Percentiles rank a stretch among this genome's conserved stretches.
Evolutionary conservation across 2,888 invertebrate genomes (phyloP).

Genomic region (Polyommatus iphigenia): DNA sequence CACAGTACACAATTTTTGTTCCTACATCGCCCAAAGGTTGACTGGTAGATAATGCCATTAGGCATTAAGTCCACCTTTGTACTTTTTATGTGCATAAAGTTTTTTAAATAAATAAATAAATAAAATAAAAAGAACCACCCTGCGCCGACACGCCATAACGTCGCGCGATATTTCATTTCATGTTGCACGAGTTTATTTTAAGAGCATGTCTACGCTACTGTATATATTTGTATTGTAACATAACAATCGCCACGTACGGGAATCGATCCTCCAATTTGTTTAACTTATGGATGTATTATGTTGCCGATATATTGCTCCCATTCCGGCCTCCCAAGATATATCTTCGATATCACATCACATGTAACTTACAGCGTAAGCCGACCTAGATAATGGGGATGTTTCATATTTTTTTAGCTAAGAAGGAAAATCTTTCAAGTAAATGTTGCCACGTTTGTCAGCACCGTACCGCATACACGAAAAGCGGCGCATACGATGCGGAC

Average conservation of each 20-base stretch:
- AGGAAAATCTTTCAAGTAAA: neutral
- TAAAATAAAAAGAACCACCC: no score
- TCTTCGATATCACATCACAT: neutral
- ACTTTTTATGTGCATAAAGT: no score
- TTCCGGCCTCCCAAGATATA: neutral
- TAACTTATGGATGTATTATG: conserved; percentile 17
- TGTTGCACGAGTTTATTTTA: no score
- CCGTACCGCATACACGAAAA: no score
- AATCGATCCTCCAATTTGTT: neutral
- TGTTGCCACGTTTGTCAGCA: neutral
- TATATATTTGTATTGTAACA: neutral
- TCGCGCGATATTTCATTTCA: no score
- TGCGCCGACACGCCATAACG: no score
- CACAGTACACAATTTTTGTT: no score
- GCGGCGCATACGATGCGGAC: no score
- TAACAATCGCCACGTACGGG: neutral
- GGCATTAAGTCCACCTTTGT: no score
- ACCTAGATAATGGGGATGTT: neutral
- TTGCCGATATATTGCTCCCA: conserved; percentile 3
- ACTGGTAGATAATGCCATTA: no score
- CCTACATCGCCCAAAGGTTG: no score
- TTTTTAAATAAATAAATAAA: no score
- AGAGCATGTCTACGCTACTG: neutral
- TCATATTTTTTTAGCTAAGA: neutral
- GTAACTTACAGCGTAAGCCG: neutral